Base-by-base conservation (phyloP, 2,888 invertebrate species). In the Polyommatus icarus region DNA sequence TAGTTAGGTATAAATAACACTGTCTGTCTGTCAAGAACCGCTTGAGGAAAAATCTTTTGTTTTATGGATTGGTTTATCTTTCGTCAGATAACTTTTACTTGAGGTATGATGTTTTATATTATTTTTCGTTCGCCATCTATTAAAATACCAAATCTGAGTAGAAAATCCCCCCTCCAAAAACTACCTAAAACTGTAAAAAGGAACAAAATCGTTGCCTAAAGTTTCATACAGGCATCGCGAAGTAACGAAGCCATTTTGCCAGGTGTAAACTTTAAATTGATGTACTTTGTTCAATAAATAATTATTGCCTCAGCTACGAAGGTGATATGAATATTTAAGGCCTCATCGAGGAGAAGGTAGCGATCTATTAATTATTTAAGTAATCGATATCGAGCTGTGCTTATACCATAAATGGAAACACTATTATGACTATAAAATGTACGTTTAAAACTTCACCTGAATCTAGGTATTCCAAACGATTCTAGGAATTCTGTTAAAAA, bases 291-390 rank as follows among this genome's bases (percentile, higher is more conserved):
- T 24, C 20, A 10, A 67, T 29, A 24, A 5, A 10, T 24, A 54
- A 24, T 29, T 15, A 67, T 24, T 24, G 24, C 61, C 24, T 61
- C 0, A 29, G n/a, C 1, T 32, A 40, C 73, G n/a, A 36, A 32
- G 36, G 76, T 59, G 57, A 18, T 36, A 76, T 76, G 59, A 76
- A 76, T 76, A 61, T 75, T 75, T 75, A 18, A 75, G 29, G 46
- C 73, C 15, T 1, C 32, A 75, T 54, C 75, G 75, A 75, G 54
- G 24, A 24, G 29, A 61, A 76, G 59, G 76, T 61, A 61, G 76
- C 20, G 6, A 24, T 54, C 24, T 75, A 75, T 75, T 75, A 75
- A 5, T 54, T 75, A 75, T 75, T 54, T 75, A 75, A 24, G 54
- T 75, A 54, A 75, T 75, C 75, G 54, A 75, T 75, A 75, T 50